Evolutionary conservation across 2,797 vertebrate genomes (phyloP).

Genomic region (Pipistrellus nathusii): DNA sequence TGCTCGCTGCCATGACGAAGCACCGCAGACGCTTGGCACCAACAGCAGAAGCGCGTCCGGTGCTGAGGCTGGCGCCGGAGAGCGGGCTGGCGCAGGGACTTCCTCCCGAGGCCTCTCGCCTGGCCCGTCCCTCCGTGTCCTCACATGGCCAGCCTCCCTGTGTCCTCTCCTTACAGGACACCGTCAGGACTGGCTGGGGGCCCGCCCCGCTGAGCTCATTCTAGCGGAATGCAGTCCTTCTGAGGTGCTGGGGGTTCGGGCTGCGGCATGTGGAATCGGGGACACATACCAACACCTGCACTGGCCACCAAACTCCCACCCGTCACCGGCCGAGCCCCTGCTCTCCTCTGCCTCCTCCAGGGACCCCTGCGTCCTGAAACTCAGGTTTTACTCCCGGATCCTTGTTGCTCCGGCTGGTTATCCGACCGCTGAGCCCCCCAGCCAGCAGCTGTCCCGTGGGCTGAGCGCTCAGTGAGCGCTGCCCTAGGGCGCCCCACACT

Average conservation of each 20-base stretch:
- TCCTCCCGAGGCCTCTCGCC: background rate
- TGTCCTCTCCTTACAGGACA: background rate
- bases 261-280: background rate
- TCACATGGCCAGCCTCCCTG: too few species aligned
- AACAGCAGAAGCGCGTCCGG: background rate
- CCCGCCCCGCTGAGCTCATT: background rate
- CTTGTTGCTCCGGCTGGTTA: background rate
- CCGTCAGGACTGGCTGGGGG: too few species aligned
- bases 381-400: conserved; percentile 2
- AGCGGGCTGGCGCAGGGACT: rapidly evolving
- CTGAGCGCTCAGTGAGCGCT: rapidly evolving
- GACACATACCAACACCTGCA: too few species aligned
- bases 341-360: background rate
- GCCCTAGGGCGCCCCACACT: background rate
- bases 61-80: background rate
- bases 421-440: background rate
- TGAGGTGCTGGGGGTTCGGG: background rate
- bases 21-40: rapidly evolving
- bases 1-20: rapidly evolving
- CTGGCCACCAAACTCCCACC: rapidly evolving
- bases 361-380: background rate
- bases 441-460: background rate
- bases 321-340: background rate
- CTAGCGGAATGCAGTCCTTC: background rate
- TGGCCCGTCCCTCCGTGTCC: background rate